Conservation (phyloP, 2,113 vertebrate species). For the Megaceryle maxima region DNA sequence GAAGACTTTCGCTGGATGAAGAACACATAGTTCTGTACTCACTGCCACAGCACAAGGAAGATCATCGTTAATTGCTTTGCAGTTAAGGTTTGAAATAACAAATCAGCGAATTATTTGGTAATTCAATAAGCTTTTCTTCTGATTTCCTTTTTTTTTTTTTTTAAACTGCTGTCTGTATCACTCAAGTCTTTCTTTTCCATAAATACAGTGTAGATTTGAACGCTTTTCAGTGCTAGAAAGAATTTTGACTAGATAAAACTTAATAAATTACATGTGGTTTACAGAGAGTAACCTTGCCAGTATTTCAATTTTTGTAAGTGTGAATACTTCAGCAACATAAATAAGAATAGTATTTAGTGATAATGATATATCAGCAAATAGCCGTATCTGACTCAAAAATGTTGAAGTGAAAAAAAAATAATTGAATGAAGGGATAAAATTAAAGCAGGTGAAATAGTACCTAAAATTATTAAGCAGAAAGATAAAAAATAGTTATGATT, state of each 20-base stretch:
- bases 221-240: not conserved
- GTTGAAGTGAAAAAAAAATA: not conserved
- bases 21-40: not conserved
- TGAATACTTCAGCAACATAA: not conserved
- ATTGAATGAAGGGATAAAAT: not conserved
- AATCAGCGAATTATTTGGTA: not conserved
- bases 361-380: not conserved
- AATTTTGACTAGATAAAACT: not conserved
- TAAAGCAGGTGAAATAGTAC: not conserved
- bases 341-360: not conserved
- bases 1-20: conserved; percentile 17
- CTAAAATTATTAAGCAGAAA: not conserved
- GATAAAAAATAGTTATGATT: not conserved
- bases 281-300: not conserved
- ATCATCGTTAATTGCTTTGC: not conserved
- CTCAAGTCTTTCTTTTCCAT: not conserved
- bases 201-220: not conserved
- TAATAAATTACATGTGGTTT: not conserved
- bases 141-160: not conserved
- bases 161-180: not conserved
- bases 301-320: not conserved
- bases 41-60: not conserved
- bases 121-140: conserved; percentile 24
- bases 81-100: not conserved
- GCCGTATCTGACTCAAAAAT: not conserved